These are phyloP conservation scores for Agonopterix subpropinquella DNA, from an alignment of 2,888 invertebrate species.

Conservation along the genomic window DNA sequence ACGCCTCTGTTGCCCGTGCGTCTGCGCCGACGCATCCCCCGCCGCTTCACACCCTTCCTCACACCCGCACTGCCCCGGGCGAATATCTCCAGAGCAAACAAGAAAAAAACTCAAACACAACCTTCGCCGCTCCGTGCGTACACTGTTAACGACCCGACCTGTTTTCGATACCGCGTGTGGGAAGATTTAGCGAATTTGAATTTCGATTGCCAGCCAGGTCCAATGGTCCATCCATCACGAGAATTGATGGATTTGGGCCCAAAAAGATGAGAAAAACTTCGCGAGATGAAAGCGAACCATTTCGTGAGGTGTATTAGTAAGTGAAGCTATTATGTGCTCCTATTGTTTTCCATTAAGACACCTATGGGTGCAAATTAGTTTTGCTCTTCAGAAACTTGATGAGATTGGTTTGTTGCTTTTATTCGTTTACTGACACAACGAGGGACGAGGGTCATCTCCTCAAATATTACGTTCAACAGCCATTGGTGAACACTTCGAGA, in stretches of 20 bases:
- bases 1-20: constrained; percentile 65
- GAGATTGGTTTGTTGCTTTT: too few species aligned
- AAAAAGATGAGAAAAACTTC: constrained; percentile 60
- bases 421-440: too few species aligned
- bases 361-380: constrained; percentile 9
- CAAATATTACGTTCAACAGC: too few species aligned
- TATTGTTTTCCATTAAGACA: constrained; percentile 33
- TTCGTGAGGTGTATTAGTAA: constrained; percentile 60
- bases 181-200: constrained; percentile 76
- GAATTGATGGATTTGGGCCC: constrained; percentile 73
- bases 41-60: constrained; percentile 15
- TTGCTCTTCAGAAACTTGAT: background rate
- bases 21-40: constrained; percentile 55
- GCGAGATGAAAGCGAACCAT: constrained; percentile 63
- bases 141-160: constrained; percentile 69
- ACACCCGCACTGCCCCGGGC: constrained; percentile 32
- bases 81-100: constrained; percentile 66
- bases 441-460: too few species aligned
- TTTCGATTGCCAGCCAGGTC: constrained; percentile 61
- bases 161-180: constrained; percentile 67
- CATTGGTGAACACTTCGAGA: too few species aligned
- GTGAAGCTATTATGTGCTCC: constrained; percentile 51
- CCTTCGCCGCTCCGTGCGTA: constrained; percentile 37
- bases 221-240: constrained; percentile 68
- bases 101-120: constrained; percentile 49